Percentiles rank a stretch among this genome's conserved stretches.
These are phyloP conservation scores for Xanthorhoe designata DNA, from an alignment of 2,888 invertebrate genomes.

Conservation along the genomic window DNA sequence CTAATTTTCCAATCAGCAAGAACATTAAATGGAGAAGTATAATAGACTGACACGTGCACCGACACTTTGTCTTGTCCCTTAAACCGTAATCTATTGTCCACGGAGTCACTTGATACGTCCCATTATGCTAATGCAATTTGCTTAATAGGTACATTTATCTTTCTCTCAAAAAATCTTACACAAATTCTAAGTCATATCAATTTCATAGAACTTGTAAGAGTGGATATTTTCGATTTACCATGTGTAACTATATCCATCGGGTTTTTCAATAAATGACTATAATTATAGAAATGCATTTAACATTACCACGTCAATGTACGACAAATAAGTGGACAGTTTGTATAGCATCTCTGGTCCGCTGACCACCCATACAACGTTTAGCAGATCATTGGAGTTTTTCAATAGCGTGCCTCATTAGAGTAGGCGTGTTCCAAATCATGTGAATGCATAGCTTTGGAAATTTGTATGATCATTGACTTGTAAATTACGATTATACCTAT, in stretches of 20 bases:
- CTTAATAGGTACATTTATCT: background rate
- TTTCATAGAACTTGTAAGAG: background rate
- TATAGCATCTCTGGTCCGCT: constrained; percentile 32
- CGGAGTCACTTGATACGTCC: constrained; percentile 19
- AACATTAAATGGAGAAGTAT: constrained; percentile 57
- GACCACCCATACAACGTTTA: constrained; percentile 43
- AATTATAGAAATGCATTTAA: background rate
- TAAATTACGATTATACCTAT: constrained; percentile 37
- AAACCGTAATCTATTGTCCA: constrained; percentile 49
- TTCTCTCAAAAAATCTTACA: background rate
- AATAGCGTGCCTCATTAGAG: constrained; percentile 49
- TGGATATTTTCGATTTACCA: background rate
- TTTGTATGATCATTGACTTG: constrained; percentile 41
- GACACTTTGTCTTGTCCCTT: constrained; percentile 51
- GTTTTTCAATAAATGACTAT: background rate
- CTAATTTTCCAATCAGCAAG: constrained; percentile 63
- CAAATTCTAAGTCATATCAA: background rate
- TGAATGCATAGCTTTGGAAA: constrained; percentile 23
- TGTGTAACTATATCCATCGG: background rate
- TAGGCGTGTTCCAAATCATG: constrained; percentile 36
- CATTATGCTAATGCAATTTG: constrained; percentile 13
- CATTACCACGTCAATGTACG: constrained; percentile 2
- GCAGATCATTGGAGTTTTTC: constrained; percentile 48
- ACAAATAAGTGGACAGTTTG: constrained; percentile 18
- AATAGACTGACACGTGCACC: constrained; percentile 72